Conservation (phyloP, 2,797 vertebrate species). For the Lophotriccus pileatus region DNA sequence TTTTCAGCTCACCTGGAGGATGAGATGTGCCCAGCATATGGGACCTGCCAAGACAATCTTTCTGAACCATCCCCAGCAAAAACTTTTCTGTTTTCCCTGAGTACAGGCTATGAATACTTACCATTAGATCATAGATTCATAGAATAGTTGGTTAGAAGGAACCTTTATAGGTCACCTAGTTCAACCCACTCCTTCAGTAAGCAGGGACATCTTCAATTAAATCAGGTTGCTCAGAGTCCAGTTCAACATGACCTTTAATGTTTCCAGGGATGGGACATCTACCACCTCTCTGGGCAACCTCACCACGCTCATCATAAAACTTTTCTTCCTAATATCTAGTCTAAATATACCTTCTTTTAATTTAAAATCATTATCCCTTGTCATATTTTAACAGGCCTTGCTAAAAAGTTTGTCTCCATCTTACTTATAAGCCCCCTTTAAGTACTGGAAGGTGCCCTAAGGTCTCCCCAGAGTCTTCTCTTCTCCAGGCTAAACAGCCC, state of each 20-base stretch:
- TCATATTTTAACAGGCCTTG: neutral
- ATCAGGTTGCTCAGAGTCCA: neutral
- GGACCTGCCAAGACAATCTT: neutral
- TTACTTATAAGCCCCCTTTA: neutral
- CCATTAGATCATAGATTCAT: neutral
- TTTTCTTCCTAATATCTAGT: neutral
- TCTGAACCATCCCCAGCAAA: neutral
- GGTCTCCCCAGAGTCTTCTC: neutral
- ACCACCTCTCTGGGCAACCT: neutral
- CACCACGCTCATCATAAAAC: accelerated
- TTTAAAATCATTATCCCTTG: neutral
- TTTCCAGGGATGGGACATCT: neutral
- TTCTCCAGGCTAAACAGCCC: neutral
- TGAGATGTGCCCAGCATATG: neutral
- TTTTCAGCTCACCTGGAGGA: neutral
- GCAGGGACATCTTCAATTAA: neutral
- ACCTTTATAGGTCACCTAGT: neutral
- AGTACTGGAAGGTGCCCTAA: neutral
- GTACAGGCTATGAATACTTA: neutral
- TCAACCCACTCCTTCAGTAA: neutral
- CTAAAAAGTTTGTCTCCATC: neutral
- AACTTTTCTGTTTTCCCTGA: neutral
- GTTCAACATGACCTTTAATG: accelerated
- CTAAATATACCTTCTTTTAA: neutral
- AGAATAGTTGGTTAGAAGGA: neutral